Percentiles rank a stretch among this genome's conserved stretches.
phyloP scores from a whole-genome alignment of 2,113 vertebrate genomes.

The Eurystomus gularis region DNA sequence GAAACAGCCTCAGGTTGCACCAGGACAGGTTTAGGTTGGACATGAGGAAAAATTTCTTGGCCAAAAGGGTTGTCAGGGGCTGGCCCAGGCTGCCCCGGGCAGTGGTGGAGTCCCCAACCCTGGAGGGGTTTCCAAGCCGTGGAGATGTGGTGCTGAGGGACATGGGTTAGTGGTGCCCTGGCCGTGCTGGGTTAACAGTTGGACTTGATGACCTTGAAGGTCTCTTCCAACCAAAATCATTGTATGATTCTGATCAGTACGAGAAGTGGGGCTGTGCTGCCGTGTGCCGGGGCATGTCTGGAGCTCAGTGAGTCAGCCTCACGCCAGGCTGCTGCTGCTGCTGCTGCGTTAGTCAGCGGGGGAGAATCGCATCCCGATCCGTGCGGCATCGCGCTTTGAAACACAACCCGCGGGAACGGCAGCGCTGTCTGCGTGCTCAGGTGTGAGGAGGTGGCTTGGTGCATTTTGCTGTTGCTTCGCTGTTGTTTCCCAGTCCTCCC shows the following conservation, averaged over 20 bases:
- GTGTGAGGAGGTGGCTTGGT: constrained; percentile 1
- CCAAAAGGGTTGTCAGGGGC: too few species aligned
- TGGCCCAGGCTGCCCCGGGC: too few species aligned
- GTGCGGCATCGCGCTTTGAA: not conserved
- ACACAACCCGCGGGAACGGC: not conserved
- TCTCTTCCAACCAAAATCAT: too few species aligned
- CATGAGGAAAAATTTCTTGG: too few species aligned
- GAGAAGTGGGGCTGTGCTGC: not conserved
- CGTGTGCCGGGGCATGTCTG: not conserved
- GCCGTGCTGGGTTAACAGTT: too few species aligned
- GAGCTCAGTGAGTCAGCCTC: constrained; percentile 37
- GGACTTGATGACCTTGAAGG: too few species aligned
- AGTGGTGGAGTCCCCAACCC: too few species aligned
- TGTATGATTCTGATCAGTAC: not conserved
- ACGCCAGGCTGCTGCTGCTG: not conserved
- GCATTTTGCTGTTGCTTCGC: not conserved
- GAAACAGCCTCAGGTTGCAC: too few species aligned
- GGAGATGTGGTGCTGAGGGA: too few species aligned
- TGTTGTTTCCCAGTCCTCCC: not conserved
- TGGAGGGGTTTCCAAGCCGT: not conserved
- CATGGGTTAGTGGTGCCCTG: too few species aligned
- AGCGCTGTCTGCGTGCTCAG: not conserved
- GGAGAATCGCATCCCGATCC: not conserved
- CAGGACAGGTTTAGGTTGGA: too few species aligned
- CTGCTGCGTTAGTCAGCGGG: not conserved